Evolutionary conservation across 1,140 invertebrate species (phyloP).

Genomic region (Macrocentrus cingulum): DNA sequence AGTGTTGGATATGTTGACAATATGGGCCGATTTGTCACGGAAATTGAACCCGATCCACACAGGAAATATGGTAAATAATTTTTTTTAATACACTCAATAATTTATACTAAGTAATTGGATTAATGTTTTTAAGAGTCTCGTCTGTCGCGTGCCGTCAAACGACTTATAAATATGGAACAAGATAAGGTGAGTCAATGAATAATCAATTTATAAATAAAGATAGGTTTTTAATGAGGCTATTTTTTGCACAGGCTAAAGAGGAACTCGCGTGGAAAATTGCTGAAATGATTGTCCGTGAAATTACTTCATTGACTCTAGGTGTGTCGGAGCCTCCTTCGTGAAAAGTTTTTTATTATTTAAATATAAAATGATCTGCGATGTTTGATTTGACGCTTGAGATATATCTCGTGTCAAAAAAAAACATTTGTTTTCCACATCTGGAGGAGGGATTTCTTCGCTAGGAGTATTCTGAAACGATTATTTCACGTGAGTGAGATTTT

Average conservation of each 20-base stretch:
- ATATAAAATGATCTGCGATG: neutral
- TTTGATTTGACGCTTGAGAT: neutral
- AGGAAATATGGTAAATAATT: constrained; percentile 59
- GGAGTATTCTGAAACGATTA: constrained; percentile 12
- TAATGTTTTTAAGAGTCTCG: constrained; percentile 57
- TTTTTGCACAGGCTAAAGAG: constrained; percentile 73
- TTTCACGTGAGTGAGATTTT: constrained; percentile 34
- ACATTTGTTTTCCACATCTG: neutral
- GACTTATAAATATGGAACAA: constrained; percentile 77
- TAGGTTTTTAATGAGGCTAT: neutral
- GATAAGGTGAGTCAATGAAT: constrained; percentile 63
- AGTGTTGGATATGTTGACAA: constrained; percentile 83
- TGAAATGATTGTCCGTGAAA: constrained; percentile 91
- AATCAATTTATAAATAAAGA: constrained; percentile 19
- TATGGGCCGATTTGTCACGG: constrained; percentile 84
- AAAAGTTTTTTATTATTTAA: constrained; percentile 27
- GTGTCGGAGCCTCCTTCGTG: constrained; percentile 45
- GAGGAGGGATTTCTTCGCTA: neutral
- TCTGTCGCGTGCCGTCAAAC: constrained; percentile 71
- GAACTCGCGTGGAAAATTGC: constrained; percentile 93
- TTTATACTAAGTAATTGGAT: constrained; percentile 4
- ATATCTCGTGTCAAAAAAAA: constrained; percentile 17
- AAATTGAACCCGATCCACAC: constrained; percentile 83
- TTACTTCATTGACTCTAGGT: constrained; percentile 80
- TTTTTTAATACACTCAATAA: neutral